phyloP scores from a whole-genome alignment of 2,113 vertebrate genomes.

The Pelecanus crispus region DNA sequence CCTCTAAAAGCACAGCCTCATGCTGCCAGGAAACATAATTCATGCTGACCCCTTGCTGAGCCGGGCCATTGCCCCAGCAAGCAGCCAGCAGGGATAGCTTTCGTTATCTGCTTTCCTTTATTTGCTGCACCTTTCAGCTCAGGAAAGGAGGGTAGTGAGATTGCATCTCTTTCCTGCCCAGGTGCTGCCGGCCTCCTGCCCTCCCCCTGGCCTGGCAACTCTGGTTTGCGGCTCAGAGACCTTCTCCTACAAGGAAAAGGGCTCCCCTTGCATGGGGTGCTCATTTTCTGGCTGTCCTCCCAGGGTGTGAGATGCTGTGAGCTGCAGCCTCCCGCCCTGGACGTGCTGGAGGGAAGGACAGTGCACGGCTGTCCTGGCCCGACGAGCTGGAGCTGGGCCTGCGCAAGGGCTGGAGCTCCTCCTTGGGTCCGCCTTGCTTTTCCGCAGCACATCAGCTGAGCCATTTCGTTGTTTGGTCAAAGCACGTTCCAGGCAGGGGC shows the following conservation, averaged over 20 bases:
- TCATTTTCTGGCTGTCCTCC: neutral
- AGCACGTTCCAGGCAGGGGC: neutral
- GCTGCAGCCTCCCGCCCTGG: neutral
- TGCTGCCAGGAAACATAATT: slow-evolving; percentile 21
- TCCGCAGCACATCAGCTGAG: neutral
- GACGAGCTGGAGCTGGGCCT: neutral
- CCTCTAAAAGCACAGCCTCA: neutral
- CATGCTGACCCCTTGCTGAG: neutral
- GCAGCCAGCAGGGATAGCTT: neutral
- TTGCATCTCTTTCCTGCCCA: slow-evolving; percentile 32
- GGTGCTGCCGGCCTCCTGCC: neutral
- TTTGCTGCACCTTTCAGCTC: neutral
- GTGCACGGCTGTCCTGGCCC: neutral
- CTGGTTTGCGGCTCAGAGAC: neutral
- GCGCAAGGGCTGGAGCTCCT: neutral
- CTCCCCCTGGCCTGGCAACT: neutral
- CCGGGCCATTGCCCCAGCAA: neutral
- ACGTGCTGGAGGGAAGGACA: neutral
- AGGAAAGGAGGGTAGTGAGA: neutral
- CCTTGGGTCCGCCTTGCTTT: neutral
- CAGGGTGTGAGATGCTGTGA: fast-evolving
- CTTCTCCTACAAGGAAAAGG: neutral
- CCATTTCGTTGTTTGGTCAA: neutral
- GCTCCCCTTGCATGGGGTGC: neutral
- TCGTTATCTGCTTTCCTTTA: neutral